Evolutionary conservation across 2,888 invertebrate species (phyloP).

Genomic region (Loripinus fragilis): DNA sequence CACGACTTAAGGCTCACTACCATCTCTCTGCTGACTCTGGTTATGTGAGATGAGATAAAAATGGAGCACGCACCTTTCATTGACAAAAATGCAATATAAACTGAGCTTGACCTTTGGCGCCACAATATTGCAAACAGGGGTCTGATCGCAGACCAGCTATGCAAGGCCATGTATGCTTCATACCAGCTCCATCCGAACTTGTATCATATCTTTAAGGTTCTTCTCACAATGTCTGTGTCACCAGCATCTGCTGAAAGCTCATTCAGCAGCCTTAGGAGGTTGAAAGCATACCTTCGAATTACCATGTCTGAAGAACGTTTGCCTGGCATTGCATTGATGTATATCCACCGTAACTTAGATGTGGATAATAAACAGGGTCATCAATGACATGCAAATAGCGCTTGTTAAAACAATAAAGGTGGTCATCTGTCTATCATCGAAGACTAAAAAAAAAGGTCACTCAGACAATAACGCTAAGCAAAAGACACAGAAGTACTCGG

Average conservation of each 20-base stretch:
- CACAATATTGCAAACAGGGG: neutral
- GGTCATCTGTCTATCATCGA: too few species aligned
- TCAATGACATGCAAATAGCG: neutral
- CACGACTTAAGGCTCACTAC: too few species aligned
- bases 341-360: neutral
- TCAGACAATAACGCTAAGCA: too few species aligned
- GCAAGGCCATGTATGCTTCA: neutral
- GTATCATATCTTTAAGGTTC: neutral
- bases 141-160: neutral
- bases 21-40: neutral
- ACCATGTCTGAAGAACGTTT: neutral
- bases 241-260: conserved; percentile 3
- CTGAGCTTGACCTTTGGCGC: neutral
- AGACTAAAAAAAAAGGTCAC: too few species aligned
- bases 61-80: neutral
- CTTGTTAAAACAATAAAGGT: too few species aligned
- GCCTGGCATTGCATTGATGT: neutral
- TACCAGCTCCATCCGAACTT: neutral
- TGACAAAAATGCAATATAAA: neutral
- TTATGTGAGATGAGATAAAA: neutral
- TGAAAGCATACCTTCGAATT: neutral
- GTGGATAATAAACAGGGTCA: neutral
- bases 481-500: too few species aligned
- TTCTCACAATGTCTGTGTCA: neutral
- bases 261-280: neutral